Percentiles rank a stretch among this genome's conserved stretches.
phyloP scores from a whole-genome alignment of 2,797 vertebrate genomes.

The Octomys mimax region DNA sequence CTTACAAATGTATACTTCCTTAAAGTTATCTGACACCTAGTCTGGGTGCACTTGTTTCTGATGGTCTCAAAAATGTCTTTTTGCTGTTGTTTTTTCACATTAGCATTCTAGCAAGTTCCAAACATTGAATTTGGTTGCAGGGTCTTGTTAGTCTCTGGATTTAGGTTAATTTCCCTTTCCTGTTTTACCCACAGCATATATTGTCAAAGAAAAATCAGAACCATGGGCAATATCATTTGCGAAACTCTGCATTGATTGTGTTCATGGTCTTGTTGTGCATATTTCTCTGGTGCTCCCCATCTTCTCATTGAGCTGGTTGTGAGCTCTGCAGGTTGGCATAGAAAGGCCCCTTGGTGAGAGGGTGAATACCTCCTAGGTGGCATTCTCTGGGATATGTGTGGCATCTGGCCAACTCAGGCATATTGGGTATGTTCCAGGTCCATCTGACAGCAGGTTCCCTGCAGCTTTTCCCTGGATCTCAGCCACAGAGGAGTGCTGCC shows the following conservation, averaged over 20 bases:
- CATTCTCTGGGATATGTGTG: neutral
- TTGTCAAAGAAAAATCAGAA: neutral
- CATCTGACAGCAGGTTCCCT: neutral
- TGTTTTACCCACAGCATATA: neutral
- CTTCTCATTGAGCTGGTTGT: neutral
- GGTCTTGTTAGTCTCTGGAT: neutral
- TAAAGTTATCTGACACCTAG: neutral
- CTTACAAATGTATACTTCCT: neutral
- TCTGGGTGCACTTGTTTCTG: neutral
- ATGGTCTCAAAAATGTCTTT: neutral
- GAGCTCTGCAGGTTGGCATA: neutral
- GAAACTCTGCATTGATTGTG: neutral
- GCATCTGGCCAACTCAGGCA: neutral
- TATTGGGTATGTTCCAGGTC: neutral
- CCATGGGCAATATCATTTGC: neutral
- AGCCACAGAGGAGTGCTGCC: neutral
- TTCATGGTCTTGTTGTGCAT: neutral
- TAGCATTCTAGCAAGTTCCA: neutral
- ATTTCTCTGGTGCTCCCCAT: neutral
- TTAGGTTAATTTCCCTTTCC: neutral
- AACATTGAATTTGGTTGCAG: neutral
- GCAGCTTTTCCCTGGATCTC: neutral
- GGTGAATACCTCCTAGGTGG: neutral
- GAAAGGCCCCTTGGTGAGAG: neutral
- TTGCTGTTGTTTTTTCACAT: neutral